phyloP scores from a whole-genome alignment of 1,140 invertebrate genomes.

The Chrysopa pallens region DNA sequence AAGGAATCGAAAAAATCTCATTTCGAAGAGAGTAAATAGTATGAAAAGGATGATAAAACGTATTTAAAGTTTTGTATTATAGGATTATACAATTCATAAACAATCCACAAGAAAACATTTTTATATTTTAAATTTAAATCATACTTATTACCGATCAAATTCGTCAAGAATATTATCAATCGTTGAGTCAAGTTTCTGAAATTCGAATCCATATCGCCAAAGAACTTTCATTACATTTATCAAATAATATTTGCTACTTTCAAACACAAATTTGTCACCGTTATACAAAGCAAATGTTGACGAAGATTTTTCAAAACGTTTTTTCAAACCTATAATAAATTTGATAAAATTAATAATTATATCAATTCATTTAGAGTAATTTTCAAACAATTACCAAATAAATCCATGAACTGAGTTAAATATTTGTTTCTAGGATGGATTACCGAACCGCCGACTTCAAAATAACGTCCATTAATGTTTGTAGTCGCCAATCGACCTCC shows the following conservation, averaged over 20 bases:
- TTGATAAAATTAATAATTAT: no score
- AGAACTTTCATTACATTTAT: conserved; percentile 28
- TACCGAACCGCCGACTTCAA: conserved; percentile 39
- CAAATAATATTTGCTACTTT: conserved; percentile 26
- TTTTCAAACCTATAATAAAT: conserved; percentile 15
- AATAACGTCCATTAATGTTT: conserved; percentile 25
- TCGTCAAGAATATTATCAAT: conserved; percentile 13
- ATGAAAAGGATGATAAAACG: no score
- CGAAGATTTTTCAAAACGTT: conserved; percentile 6
- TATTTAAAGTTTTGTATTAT: no score
- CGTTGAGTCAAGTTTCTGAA: conserved; percentile 25
- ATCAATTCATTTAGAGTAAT: neutral
- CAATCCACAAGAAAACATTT: no score
- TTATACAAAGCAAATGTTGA: conserved; percentile 28
- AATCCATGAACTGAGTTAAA: conserved; percentile 33
- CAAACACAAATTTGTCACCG: conserved; percentile 31
- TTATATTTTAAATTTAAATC: no score
- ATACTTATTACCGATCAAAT: neutral
- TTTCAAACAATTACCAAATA: conserved; percentile 22
- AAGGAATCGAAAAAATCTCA: no score
- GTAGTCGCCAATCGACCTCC: conserved; percentile 38
- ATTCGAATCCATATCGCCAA: conserved; percentile 35
- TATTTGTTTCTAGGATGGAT: conserved; percentile 41
- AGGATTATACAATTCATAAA: no score
- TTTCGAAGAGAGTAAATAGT: no score